Evolutionary conservation across 2,888 invertebrate species (phyloP), one percentile per base, ranked within the genome.

Genomic region (Agrotis segetum): DNA sequence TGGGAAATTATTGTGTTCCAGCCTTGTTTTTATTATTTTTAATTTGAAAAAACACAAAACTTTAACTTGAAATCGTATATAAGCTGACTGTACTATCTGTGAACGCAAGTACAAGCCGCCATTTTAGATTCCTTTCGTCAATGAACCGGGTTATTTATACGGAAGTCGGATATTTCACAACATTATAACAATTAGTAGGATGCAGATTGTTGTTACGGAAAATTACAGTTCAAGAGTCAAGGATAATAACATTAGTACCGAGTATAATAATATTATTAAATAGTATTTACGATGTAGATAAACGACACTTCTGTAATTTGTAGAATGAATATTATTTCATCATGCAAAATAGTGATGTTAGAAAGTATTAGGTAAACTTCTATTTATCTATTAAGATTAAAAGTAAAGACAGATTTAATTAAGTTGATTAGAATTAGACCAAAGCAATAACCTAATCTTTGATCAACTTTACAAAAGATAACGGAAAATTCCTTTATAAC

Each of bases 151-250:
- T 24, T 24, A 24, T 2, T 24, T 24, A 24, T 2, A 16, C 49
- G 70, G 70, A 72, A 49, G n/a, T 14, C 19, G 19, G 44, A 34
- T 46, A 56, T 19, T 3, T 11, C n/a, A 34, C 34, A 46, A 50
- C 24, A 34, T 58, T 49, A 50, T 50, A 46, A 0, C 55, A 5
- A 70, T 29, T 21, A 44, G 13, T 14, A 49, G 71, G 50, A 73
- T 34, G 34, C 16, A 14, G 50, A 70, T 52, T 24, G 24, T 13
- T 24, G 49, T 49, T 69, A 34, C 19, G 77, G 49, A 56, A 72
- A 77, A 77, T 46, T 58, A 46, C 77, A 58, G 72, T 72, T 70
- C 46, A 58, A 52, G 46, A 34, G 70, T 52, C 71, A 77, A 46
- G 24, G 70, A 46, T 24, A 13, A 1, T 14, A 19, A 24, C 46